Evolutionary conservation across 2,888 invertebrate species (phyloP), one percentile per base, ranked within the genome.

Genomic region (Lycaena phlaeas): DNA sequence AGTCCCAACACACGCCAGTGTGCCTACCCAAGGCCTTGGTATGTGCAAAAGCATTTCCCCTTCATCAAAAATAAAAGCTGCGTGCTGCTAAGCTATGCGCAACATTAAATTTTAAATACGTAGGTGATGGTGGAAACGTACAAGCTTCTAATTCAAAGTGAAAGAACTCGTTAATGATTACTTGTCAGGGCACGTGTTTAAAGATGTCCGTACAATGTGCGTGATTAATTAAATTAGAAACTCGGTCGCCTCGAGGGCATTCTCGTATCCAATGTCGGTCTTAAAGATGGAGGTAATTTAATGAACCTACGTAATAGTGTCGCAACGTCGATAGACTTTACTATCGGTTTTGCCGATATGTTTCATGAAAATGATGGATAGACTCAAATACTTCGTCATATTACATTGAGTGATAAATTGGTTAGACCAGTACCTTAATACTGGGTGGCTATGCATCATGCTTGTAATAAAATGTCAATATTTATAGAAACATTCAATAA

Each of bases 191-290:
- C 22, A 34, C 17, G 34, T 22, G 22, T 34, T 34, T 34, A 34
- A 34, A 34, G 34, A 34, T 34, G 34, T 34, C 34, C 34, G 34
- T 22, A 22, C 34, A 34, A 6, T 34, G 34, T 34, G 34, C 34
- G 34, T 34, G 34, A 34, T 34, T 34, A 34, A 34, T 34, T 34
- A 34, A 34, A 34, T 34, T 34, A 34, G 34, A 34, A 34, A 34
- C 34, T 34, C 34, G 34, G 34, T 34, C 34, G 34, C 18, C 34
- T 17, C 18, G 34, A 17, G 31, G 34, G 34, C 34, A 18, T 22
- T 5, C 22, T 22, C 22, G 34, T 11, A 12, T 34, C 34, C 18
- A 22, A 18, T 34, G 34, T 34, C 34, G 34, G 12, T 34, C 34
- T 9, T 12, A 34, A 15, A 12, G 18, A 4, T 12, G 18, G 1